These are phyloP conservation scores for Hirtodrosophila cameraria DNA, from an alignment of 2,888 invertebrate genomes.

Conservation along the genomic window DNA sequence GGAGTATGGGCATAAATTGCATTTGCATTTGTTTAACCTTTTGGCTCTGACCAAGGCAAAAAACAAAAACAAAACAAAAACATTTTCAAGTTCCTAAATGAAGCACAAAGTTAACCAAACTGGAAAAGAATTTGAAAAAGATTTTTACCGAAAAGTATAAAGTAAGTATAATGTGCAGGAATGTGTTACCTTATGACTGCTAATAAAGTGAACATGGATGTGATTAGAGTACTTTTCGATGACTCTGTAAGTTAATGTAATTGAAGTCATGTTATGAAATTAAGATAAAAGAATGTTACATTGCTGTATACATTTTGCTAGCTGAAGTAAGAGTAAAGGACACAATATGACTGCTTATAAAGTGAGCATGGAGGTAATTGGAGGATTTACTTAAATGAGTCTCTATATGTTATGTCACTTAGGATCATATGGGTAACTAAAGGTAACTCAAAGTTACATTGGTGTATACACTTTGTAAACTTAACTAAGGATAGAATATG, in stretches of 20 bases:
- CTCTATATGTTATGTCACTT: no score
- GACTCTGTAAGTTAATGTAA: no score
- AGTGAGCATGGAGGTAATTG: not conserved
- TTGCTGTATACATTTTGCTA: no score
- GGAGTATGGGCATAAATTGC: slow-evolving; percentile 53
- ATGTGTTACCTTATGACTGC: not conserved
- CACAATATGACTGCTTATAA: not conserved
- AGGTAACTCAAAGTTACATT: no score
- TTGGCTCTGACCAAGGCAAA: slow-evolving; percentile 34
- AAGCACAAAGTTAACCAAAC: not conserved
- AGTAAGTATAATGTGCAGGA: not conserved
- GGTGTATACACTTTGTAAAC: no score
- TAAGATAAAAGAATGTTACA: no score
- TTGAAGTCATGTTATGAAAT: no score
- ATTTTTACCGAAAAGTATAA: not conserved
- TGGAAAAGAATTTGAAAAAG: not conserved
- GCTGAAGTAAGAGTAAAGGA: not conserved
- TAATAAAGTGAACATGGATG: no score
- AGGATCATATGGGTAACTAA: no score
- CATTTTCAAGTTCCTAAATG: slow-evolving; percentile 14
- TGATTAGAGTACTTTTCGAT: no score
- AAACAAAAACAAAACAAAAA: slow-evolving; percentile 1
- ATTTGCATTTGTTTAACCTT: slow-evolving; percentile 77
- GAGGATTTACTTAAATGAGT: no score
- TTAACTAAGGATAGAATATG: no score